Percentiles rank a stretch among this genome's conserved stretches.
Evolutionary conservation across 2,797 vertebrate species (phyloP).

Genomic region (Delichon dasypus): DNA sequence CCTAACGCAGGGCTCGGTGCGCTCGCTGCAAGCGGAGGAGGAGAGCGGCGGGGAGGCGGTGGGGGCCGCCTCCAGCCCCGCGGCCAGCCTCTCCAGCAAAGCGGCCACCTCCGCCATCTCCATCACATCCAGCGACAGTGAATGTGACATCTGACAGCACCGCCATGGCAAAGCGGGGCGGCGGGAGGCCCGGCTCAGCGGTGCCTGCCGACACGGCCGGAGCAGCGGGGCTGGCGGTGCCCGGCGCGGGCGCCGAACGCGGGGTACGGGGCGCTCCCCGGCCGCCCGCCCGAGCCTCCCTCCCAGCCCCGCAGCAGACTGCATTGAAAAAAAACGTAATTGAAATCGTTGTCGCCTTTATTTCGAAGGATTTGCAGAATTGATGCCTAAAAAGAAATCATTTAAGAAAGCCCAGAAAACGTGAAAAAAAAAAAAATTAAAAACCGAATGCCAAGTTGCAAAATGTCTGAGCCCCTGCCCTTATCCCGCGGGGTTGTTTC

Average conservation of each 20-base stretch:
- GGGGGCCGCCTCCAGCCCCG: slow-evolving; percentile 90
- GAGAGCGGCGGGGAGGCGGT: slow-evolving; percentile 87
- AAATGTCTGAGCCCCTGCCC: slow-evolving; percentile 75
- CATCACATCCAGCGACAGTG: slow-evolving; percentile 99
- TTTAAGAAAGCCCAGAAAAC: background rate
- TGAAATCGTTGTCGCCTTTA: slow-evolving; percentile 50
- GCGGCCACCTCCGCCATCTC: slow-evolving; percentile 96
- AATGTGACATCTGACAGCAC: slow-evolving; percentile 92
- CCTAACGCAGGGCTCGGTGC: slow-evolving; percentile 88
- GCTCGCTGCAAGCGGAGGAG: slow-evolving; percentile 88
- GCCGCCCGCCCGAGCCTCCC: background rate
- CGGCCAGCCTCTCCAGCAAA: slow-evolving; percentile 94
- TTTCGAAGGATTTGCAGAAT: slow-evolving; percentile 52
- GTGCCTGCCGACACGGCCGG: slow-evolving; percentile 72
- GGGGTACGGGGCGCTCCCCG: background rate
- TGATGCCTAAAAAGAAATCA: slow-evolving; percentile 10
- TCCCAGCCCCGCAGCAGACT: background rate
- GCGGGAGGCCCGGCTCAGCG: slow-evolving; percentile 75
- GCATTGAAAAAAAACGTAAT: background rate
- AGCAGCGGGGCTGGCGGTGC: slow-evolving; percentile 69
- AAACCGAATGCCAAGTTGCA: slow-evolving; percentile 57
- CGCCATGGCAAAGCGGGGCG: slow-evolving; percentile 70
- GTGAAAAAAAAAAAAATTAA: background rate
- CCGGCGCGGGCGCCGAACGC: background rate
- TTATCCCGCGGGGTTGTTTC: slow-evolving; percentile 81